Conservation (phyloP, 2,888 invertebrate species). For the Nemurella pictetii region DNA sequence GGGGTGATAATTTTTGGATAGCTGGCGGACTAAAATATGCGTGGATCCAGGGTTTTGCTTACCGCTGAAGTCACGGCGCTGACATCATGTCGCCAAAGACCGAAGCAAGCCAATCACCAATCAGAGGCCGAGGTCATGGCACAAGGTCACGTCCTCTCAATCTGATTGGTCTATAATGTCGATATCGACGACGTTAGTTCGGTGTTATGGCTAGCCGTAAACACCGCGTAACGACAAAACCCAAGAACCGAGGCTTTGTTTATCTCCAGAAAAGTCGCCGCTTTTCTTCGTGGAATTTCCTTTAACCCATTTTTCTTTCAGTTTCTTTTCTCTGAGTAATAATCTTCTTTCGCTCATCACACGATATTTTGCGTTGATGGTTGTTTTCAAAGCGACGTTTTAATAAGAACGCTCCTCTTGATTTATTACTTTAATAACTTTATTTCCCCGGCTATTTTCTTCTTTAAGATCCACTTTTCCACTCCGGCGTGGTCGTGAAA, state of each 20-base stretch:
- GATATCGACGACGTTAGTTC: too few relatives aligned
- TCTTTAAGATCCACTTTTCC: constrained; percentile 3
- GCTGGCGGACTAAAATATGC: background rate
- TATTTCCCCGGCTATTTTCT: constrained; percentile 13
- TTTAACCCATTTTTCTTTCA: background rate
- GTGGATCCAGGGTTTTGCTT: background rate
- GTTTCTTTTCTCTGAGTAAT: background rate
- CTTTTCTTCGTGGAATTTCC: background rate
- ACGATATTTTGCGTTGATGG: constrained; percentile 12
- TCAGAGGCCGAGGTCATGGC: too few relatives aligned
- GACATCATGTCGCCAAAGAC: too few relatives aligned
- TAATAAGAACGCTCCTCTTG: constrained; percentile 24
- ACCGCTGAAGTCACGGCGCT: too few relatives aligned
- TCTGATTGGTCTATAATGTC: too few relatives aligned
- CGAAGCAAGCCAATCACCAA: too few relatives aligned
- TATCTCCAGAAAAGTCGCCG: background rate
- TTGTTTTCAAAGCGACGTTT: constrained; percentile 20
- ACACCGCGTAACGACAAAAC: background rate
- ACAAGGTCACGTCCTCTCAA: too few relatives aligned
- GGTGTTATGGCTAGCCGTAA: background rate
- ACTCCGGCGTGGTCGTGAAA: background rate
- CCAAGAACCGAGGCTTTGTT: background rate
- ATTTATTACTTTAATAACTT: constrained; percentile 32
- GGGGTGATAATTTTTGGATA: background rate
- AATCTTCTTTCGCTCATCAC: constrained; percentile 14